phyloP scores from a whole-genome alignment of 2,888 invertebrate genomes.

The Ypsolopha scabrella region DNA sequence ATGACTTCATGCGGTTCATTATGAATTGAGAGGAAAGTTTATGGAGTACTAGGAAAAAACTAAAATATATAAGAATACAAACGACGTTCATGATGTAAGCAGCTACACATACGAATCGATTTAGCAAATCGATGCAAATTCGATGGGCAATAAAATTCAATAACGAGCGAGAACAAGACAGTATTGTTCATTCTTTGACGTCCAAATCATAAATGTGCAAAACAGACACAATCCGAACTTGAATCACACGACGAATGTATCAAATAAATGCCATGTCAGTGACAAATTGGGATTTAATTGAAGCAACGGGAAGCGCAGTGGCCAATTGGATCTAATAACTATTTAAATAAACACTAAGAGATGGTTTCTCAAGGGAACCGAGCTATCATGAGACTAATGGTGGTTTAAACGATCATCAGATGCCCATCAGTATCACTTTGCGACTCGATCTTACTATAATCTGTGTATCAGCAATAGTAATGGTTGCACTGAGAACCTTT shows the following conservation, averaged over 20 bases:
- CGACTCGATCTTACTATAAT: slow-evolving; percentile 3
- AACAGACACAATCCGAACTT: too few species aligned
- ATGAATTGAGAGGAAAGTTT: neutral
- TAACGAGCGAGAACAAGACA: too few species aligned
- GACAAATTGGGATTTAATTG: slow-evolving; percentile 1
- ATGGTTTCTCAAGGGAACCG: slow-evolving; percentile 30
- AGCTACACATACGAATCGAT: neutral
- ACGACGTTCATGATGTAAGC: neutral
- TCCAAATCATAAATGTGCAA: too few species aligned
- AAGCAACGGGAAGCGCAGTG: neutral
- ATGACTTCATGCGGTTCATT: neutral
- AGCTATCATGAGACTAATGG: slow-evolving; percentile 9
- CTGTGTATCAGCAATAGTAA: too few species aligned
- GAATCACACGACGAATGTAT: too few species aligned
- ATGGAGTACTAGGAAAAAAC: neutral
- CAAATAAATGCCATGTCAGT: neutral
- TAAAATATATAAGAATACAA: neutral
- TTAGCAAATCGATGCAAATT: neutral
- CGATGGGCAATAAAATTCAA: neutral
- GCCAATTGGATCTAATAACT: neutral
- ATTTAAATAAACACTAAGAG: neutral
- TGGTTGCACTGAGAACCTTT: too few species aligned
- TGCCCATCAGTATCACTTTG: slow-evolving; percentile 23
- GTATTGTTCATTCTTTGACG: too few species aligned
- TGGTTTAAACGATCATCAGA: slow-evolving; percentile 24